Percentiles rank a stretch among this genome's conserved stretches.
These are phyloP conservation scores for Hypena proboscidalis DNA, from an alignment of 2,888 invertebrate species.

Conservation along the genomic window DNA sequence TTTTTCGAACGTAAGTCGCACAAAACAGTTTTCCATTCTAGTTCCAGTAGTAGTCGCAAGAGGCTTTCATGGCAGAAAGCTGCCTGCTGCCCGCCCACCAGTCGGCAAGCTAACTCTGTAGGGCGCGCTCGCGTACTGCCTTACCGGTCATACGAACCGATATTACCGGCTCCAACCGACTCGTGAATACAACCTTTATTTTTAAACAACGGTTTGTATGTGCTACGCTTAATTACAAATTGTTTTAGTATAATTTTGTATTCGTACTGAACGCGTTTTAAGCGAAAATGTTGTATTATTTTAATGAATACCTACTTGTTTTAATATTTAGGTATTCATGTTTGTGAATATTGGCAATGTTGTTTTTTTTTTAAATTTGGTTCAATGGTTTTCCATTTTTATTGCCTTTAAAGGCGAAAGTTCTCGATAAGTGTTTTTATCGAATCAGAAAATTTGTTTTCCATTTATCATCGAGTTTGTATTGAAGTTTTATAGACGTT, in stretches of 20 bases:
- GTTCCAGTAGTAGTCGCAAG: constrained; percentile 33
- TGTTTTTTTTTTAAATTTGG: too few species aligned
- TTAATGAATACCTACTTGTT: too few species aligned
- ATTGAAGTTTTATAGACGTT: too few species aligned
- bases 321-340: too few species aligned
- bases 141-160: constrained; percentile 3
- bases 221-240: constrained; percentile 19
- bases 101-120: constrained; percentile 32
- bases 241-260: constrained; percentile 2
- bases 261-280: not conserved
- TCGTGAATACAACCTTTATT: constrained; percentile 24
- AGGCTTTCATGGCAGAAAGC: constrained; percentile 34
- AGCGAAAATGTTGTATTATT: too few species aligned
- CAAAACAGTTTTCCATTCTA: constrained; percentile 20
- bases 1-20: too few species aligned
- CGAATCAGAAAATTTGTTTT: too few species aligned
- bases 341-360: too few species aligned
- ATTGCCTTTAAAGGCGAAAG: too few species aligned
- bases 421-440: too few species aligned
- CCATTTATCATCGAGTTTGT: too few species aligned
- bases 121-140: constrained; percentile 29
- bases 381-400: too few species aligned
- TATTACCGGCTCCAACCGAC: constrained; percentile 2
- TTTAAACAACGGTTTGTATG: constrained; percentile 37
- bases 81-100: constrained; percentile 44